phyloP scores from a whole-genome alignment of 2,113 vertebrate genomes.

The Macheiramphus alcinus region DNA sequence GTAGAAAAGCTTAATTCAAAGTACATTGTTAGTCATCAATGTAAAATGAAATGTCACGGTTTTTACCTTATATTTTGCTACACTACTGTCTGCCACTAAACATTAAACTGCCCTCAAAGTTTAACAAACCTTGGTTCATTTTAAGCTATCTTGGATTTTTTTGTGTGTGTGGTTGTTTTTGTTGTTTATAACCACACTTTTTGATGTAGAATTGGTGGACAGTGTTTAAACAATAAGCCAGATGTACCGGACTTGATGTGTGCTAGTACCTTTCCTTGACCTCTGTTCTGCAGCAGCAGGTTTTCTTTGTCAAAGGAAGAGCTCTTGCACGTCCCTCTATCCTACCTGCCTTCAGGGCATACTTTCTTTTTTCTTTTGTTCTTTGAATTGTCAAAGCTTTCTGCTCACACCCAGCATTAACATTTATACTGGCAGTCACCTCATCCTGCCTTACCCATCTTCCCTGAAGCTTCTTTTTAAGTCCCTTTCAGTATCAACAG shows the following conservation, averaged over 20 bases:
- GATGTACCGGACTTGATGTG: background rate
- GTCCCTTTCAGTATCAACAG: background rate
- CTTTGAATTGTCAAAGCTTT: constrained; percentile 31
- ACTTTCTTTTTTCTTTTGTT: background rate
- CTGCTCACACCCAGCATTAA: background rate
- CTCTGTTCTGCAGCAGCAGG: background rate
- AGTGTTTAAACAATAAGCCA: background rate
- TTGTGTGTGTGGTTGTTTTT: background rate
- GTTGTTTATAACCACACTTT: background rate
- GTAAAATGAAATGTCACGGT: background rate
- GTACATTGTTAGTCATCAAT: background rate
- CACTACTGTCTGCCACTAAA: background rate
- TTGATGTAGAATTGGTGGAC: background rate
- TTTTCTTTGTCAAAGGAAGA: background rate
- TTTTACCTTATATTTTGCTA: background rate
- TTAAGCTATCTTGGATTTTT: background rate
- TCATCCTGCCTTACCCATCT: background rate
- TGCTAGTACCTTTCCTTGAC: background rate
- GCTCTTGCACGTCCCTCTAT: background rate
- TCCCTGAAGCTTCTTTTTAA: constrained; percentile 12
- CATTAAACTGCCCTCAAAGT: background rate
- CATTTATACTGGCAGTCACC: background rate
- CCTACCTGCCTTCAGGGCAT: background rate
- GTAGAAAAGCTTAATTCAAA: background rate
- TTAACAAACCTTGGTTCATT: background rate